phyloP scores from a whole-genome alignment of 1,140 invertebrate genomes.

The Drosophila kepulauana region DNA sequence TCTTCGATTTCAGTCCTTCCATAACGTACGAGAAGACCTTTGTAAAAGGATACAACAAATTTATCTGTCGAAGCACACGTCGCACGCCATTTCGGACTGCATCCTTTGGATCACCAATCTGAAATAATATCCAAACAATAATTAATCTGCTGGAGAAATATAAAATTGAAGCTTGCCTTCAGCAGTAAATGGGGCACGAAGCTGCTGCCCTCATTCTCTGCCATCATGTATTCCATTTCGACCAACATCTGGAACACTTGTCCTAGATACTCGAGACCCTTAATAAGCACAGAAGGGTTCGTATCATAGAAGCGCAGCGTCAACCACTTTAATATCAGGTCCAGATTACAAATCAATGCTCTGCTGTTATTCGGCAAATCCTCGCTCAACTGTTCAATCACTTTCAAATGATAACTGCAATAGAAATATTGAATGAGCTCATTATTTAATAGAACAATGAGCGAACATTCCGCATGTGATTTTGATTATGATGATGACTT shows the following conservation, averaged over 20 bases:
- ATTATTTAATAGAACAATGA: neutral
- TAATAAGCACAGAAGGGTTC: slow-evolving; percentile 97
- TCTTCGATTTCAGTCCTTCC: slow-evolving; percentile 98
- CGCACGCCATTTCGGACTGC: slow-evolving; percentile 95
- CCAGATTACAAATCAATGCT: slow-evolving; percentile 95
- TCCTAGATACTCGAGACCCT: slow-evolving; percentile 96
- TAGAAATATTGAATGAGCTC: neutral
- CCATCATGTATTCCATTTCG: slow-evolving; percentile 93
- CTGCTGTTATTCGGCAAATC: slow-evolving; percentile 91
- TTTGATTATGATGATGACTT: too few relatives aligned
- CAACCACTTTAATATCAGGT: slow-evolving; percentile 98
- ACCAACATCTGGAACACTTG: slow-evolving; percentile 93
- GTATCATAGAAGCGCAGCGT: slow-evolving; percentile 99
- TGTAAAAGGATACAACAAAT: slow-evolving; percentile 93
- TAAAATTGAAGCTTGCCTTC: slow-evolving; percentile 88
- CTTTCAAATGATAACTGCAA: slow-evolving; percentile 93
- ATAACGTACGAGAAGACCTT: slow-evolving; percentile 96
- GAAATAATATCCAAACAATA: slow-evolving; percentile 42
- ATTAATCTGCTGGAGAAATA: neutral
- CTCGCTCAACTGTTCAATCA: slow-evolving; percentile 95
- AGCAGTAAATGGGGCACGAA: slow-evolving; percentile 97
- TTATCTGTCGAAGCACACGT: slow-evolving; percentile 93
- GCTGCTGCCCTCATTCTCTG: slow-evolving; percentile 95
- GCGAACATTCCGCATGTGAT: too few relatives aligned
- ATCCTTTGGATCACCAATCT: slow-evolving; percentile 98